phyloP scores from a whole-genome alignment of 2,113 vertebrate genomes.

The Pangasianodon hypophthalmus region DNA sequence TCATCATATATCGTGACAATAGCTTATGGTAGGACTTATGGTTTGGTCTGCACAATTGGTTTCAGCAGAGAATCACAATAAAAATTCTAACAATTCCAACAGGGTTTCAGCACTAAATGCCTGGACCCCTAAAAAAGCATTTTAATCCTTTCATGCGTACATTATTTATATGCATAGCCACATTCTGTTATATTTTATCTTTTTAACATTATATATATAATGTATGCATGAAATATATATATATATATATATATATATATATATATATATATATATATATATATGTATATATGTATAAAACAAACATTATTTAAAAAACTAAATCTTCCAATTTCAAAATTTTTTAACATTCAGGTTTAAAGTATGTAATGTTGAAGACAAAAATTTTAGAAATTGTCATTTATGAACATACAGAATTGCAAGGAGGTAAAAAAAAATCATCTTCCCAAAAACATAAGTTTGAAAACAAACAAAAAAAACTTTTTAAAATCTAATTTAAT shows the following conservation, averaged over 20 bases:
- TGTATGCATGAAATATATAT: too few relatives aligned
- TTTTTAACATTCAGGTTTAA: too few relatives aligned
- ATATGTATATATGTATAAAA: too few relatives aligned
- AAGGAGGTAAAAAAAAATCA: neutral
- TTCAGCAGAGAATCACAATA: neutral
- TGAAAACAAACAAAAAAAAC: neutral
- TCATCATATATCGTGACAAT: neutral
- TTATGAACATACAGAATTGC: too few relatives aligned
- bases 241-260: too few relatives aligned
- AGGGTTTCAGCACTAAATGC: neutral
- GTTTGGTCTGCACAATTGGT: neutral
- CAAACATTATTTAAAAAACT: too few relatives aligned
- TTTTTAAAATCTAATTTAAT: too few relatives aligned
- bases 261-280: too few relatives aligned
- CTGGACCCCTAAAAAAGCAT: neutral
- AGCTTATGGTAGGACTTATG: neutral
- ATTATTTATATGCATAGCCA: neutral
- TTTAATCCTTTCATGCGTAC: neutral
- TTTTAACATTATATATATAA: too few relatives aligned
- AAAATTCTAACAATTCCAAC: neutral
- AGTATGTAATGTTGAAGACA: too few relatives aligned
- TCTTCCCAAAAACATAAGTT: neutral
- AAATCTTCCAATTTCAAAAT: too few relatives aligned
- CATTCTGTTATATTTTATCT: neutral
- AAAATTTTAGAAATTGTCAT: too few relatives aligned